Conservation (phyloP, 1,140 invertebrate species). For the Solenopsis invicta region DNA sequence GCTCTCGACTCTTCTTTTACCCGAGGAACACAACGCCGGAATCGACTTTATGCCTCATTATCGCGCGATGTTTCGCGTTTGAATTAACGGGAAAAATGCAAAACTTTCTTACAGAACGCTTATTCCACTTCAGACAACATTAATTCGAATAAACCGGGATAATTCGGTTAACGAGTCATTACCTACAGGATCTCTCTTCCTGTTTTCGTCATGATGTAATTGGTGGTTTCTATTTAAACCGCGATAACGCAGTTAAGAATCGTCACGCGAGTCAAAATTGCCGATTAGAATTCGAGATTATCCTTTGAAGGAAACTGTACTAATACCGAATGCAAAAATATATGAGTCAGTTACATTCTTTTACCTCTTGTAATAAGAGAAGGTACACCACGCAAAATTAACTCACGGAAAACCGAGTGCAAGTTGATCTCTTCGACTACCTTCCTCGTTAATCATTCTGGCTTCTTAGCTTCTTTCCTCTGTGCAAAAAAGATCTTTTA, state of each 20-base stretch:
- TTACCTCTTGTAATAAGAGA: constrained; percentile 19
- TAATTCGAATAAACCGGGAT: constrained; percentile 21
- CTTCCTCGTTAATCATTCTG: constrained; percentile 70
- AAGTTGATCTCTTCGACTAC: constrained; percentile 59
- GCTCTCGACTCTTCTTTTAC: neutral
- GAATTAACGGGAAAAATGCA: constrained; percentile 46
- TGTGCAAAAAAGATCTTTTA: constrained; percentile 63
- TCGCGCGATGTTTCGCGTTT: constrained; percentile 39
- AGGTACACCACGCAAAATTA: constrained; percentile 54
- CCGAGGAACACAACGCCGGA: neutral
- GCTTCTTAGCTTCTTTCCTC: constrained; percentile 64
- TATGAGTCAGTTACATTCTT: neutral
- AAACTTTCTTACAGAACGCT: constrained; percentile 48
- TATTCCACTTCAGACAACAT: neutral
- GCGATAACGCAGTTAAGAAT: constrained; percentile 5
- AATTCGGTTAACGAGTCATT: constrained; percentile 50
- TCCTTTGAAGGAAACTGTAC: neutral
- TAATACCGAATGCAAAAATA: constrained; percentile 1
- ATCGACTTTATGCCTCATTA: constrained; percentile 53
- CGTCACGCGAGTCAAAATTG: neutral
- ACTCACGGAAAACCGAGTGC: constrained; percentile 60
- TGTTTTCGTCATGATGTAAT: neutral
- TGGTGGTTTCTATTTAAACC: neutral
- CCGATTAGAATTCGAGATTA: constrained; percentile 14
- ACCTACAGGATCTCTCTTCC: neutral